These are phyloP conservation scores for Stratiomys singularior DNA, from an alignment of 2,888 invertebrate species.

Conservation along the genomic window DNA sequence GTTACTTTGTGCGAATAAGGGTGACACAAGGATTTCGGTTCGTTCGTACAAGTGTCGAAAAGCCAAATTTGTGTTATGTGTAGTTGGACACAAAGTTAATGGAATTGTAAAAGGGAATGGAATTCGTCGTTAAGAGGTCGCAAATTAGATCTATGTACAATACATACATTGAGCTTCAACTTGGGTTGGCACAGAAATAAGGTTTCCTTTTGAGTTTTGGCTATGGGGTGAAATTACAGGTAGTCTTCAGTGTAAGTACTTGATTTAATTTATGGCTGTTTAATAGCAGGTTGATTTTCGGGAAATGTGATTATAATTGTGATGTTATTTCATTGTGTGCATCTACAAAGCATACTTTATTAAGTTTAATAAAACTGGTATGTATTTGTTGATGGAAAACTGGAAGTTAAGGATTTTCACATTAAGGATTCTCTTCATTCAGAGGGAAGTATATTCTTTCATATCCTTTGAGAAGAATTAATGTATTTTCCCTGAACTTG, in stretches of 20 bases:
- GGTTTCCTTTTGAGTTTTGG: neutral
- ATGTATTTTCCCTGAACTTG: no score
- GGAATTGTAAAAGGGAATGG: conserved; percentile 33
- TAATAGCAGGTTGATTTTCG: neutral
- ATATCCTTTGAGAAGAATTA: no score
- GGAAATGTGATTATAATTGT: neutral
- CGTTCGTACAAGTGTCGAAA: conserved; percentile 45
- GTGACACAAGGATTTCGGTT: conserved; percentile 36
- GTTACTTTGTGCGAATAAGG: neutral
- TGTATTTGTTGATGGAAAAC: no score
- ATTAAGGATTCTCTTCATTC: no score
- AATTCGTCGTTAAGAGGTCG: conserved; percentile 38
- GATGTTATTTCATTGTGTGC: neutral
- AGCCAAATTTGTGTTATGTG: conserved; percentile 44
- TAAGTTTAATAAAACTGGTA: no score
- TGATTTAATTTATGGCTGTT: neutral
- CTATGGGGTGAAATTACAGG: neutral
- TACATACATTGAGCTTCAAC: neutral
- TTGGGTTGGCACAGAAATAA: neutral
- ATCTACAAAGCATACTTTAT: no score
- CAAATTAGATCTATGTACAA: conserved; percentile 23
- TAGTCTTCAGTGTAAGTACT: neutral
- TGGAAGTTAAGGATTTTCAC: no score
- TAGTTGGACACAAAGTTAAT: conserved; percentile 45
- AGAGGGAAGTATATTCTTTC: no score